Evolutionary conservation across 2,888 invertebrate species (phyloP), one percentile per base, ranked within the genome.

Genomic region (Danaus chrysippus): DNA sequence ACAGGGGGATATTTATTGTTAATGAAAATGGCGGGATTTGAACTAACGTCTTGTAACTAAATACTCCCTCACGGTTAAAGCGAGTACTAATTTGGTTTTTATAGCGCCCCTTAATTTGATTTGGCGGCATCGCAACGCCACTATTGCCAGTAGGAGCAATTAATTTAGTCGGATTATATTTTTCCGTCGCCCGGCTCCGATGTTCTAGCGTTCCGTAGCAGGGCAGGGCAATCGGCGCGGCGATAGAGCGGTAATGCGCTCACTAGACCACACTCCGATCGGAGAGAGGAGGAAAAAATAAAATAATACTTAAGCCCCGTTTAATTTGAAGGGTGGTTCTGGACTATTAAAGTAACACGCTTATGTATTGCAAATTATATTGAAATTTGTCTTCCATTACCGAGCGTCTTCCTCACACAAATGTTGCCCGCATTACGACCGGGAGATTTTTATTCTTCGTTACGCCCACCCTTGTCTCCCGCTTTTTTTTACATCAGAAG

Each of bases 281-380:
- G 81, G 78, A 79, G 82, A 76, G 81, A 82, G 76, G 80, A 86
- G 84, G 84, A 90, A 90, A 90, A 89, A 91, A 88, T 87, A 88
- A 88, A 88, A 90, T 88, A 90, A 90, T 90, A 90, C 89, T 91
- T 91, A 91, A 91, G 91, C 91, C 86, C 86, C 89, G 89, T 91
- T 91, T 91, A 91, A 91, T 91, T 91, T 91, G 91, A 89, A 87
- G 91, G 91, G 91, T 90, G 91, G 91, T 91, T 91, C 91, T 87
- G 91, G 91, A 86, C 91, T 91, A 91, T 91, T 91, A 91, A 91
- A 91, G 90, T 91, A 91, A 91, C 90, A 91, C 91, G 91, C 91
- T 91, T 91, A 91, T 91, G 91, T 91, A 91, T 91, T 91, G 91
- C 90, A 91, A 91, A 91, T 91, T 91, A 91, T 91, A 91, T 91